phyloP scores from a whole-genome alignment of 1,140 invertebrate genomes.

The Formica selysi region DNA sequence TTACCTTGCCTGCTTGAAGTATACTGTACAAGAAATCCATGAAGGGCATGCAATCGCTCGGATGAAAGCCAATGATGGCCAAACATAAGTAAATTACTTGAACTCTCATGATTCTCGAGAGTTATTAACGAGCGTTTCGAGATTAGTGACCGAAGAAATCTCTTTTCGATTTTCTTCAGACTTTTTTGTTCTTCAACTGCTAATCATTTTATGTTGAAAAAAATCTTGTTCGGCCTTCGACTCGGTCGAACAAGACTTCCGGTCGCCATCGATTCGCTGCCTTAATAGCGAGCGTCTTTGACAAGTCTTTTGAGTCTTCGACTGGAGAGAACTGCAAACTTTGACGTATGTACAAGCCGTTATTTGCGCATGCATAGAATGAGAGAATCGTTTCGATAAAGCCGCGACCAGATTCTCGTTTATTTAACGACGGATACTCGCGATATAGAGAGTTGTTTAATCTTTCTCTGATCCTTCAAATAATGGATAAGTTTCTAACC shows the following conservation, averaged over 20 bases:
- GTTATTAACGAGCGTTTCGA: background rate
- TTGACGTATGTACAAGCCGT: background rate
- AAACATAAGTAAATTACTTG: conserved; percentile 3
- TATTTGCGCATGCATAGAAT: background rate
- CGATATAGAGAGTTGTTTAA: conserved; percentile 29
- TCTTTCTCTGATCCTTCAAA: background rate
- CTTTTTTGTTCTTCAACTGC: conserved; percentile 9
- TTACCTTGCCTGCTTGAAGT: conserved; percentile 73
- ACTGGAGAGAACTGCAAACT: conserved; percentile 52
- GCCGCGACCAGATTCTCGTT: conserved; percentile 7
- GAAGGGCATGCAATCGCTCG: conserved; percentile 23
- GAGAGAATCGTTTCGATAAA: conserved; percentile 24
- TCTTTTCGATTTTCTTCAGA: conserved; percentile 12
- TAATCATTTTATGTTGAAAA: conserved; percentile 22
- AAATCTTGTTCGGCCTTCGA: conserved; percentile 20
- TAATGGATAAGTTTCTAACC: background rate
- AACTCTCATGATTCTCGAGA: conserved; percentile 33
- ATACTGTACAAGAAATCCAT: conserved; percentile 64
- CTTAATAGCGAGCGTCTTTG: conserved; percentile 18
- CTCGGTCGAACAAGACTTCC: conserved; percentile 47
- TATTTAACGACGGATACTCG: conserved; percentile 18
- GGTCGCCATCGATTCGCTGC: conserved; percentile 14
- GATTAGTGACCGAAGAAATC: conserved; percentile 8
- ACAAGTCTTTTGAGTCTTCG: conserved; percentile 6
- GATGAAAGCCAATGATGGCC: background rate